Base-by-base conservation (phyloP, 2,888 invertebrate genomes). In the Coelinius sp. region DNA sequence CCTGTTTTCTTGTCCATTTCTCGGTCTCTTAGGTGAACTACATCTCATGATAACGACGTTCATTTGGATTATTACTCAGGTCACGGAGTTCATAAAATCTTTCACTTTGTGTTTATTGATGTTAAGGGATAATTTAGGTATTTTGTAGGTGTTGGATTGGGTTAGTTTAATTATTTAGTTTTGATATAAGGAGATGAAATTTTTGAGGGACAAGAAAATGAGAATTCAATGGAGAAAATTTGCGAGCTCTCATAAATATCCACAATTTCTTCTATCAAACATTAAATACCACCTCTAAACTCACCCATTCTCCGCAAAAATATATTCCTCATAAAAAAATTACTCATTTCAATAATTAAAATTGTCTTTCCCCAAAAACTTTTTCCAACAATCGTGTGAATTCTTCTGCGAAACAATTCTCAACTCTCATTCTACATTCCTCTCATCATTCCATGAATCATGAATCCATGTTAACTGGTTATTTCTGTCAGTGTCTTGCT, bases 1-100 rank as follows among this genome's bases (percentile, higher is more conserved):
- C 35, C 59, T 35, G 31, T 53, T 59, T 59, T 59, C 59, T 59
- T 59, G 31, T 31, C 59, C 59, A 59, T 59, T 59, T 59, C 35
- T 20, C 31, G 4, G 31, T 20, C 59, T 35, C 59, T 53, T 25
- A 53, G 53, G 53, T 53, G 27, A 27, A 53, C 53, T 25, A 53
- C 53, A 53, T 53, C 53, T 53, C 27, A 53, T 53, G 27, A 53
- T 53, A 53, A 53, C 53, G 10, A 22, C 2, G n/a, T 25, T 53
- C 14, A n/a, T 41, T 41, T 27, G 53, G 27, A 24, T 53, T 53
- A 53, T 53, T 53, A 53, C 53, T 53, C 53, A 25, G 22, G 53
- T 25, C 53, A 53, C 7, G 25, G 10, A n/a, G 8, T 52, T 52
- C 52, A 5, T 53, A n/a, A 27, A 53, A 53, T 53, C 53, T 25